Base-by-base conservation (phyloP, 2,888 invertebrate species). In the Synergus umbraculus region DNA sequence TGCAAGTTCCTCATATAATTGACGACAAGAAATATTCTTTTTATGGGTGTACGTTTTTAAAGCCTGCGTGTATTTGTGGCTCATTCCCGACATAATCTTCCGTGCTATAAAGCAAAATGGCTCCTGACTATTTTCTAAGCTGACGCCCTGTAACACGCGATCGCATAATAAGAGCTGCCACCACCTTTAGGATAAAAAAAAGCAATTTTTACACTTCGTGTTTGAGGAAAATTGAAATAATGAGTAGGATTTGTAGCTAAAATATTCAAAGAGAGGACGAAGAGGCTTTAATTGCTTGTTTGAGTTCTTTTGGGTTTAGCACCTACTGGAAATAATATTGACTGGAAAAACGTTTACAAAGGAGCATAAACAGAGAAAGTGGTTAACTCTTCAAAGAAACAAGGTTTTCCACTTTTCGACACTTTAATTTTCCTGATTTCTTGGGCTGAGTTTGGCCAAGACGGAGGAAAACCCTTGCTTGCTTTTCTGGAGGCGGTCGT, bases 41-140 rank as follows among this genome's bases (percentile, higher is more conserved):
- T 37, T 37, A 5, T 37, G 4, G 37, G 37, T 37, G 37, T 54
- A 18, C n/a, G 54, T 54, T 54, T 5, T 9, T 54, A n/a, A n/a
- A 60, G 22, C 12, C 4, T 63, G 22, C 29, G 29, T 63, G 65
- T 44, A 49, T 67, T 64, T 49, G 64, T 76, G 46, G 46, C 41
- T 73, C 78, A 78, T 54, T 76, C 49, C 18, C 84, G 85, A 80
- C 81, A 83, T 85, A 84, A 85, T 85, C 83, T 84, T 82, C 76
- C 81, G 79, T 81, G 83, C 82, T 77, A 82, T 83, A 85, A 87
- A 87, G 87, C 88, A 90, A 90, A 89, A 90, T 90, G 90, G 90
- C 89, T 86, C 87, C 89, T 85, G 84, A 83, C 81, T 82, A 73
- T 83, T 81, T 73, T 80, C 82, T 83, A 86, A 85, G 87, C 85